phyloP scores from a whole-genome alignment of 2,113 vertebrate species.

The Polyodon spathula region DNA sequence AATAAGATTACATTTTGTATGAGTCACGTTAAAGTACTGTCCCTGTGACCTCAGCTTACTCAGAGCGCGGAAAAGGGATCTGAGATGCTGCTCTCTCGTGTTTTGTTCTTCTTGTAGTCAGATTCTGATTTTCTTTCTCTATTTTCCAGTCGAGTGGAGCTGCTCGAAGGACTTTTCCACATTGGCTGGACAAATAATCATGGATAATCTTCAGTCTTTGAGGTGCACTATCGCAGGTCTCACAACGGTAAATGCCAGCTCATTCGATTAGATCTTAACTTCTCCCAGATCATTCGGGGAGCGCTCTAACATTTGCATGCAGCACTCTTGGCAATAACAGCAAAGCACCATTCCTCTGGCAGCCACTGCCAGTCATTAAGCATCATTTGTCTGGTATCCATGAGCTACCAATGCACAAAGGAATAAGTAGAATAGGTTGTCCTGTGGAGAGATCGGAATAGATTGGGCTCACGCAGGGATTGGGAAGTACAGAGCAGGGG shows the following conservation, averaged over 20 bases:
- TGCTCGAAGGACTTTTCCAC: conserved; percentile 78
- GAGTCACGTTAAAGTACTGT: too few species aligned
- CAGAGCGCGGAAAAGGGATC: background rate
- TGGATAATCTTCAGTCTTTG: conserved; percentile 76
- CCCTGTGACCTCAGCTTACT: too few species aligned
- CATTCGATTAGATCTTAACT: conserved; percentile 16
- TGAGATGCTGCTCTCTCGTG: background rate
- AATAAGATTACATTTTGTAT: too few species aligned
- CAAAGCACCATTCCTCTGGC: conserved; percentile 47
- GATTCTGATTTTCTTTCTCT: background rate
- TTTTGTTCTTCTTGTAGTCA: background rate
- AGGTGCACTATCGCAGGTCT: conserved; percentile 74
- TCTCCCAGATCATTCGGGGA: background rate
- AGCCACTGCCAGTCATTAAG: conserved; percentile 49
- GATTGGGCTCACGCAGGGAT: conserved; percentile 37
- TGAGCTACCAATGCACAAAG: conserved; percentile 45
- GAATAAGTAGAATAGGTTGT: conserved; percentile 48
- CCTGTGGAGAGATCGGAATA: conserved; percentile 48
- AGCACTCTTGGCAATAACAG: conserved; percentile 35
- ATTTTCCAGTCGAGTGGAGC: conserved; percentile 86
- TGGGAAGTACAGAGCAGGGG: conserved; percentile 40
- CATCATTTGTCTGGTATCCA: conserved; percentile 52
- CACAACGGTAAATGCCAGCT: conserved; percentile 61
- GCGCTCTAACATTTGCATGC: conserved; percentile 35
- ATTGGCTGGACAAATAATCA: conserved; percentile 68